These are phyloP conservation scores for Epistrophe grossulariae DNA, from an alignment of 2,888 invertebrate species.

Conservation along the genomic window DNA sequence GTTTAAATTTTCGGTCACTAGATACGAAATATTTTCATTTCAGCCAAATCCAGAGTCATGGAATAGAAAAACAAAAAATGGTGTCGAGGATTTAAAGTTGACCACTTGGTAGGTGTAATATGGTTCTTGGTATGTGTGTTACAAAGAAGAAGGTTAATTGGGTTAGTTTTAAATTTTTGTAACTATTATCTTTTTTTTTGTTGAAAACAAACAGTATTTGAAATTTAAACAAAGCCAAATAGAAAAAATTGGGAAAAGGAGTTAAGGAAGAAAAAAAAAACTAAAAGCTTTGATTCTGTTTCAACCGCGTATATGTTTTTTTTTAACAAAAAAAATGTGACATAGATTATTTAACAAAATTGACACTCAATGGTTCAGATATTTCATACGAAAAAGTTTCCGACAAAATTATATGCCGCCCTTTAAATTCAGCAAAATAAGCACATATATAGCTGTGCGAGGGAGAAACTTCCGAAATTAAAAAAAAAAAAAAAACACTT, in stretches of 20 bases:
- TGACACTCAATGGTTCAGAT: background rate
- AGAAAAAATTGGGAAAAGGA: background rate
- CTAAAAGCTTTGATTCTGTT: background rate
- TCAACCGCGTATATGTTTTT: no score
- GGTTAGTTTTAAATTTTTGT: slow-evolving; percentile 42
- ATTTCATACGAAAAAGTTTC: background rate
- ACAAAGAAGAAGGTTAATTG: slow-evolving; percentile 44
- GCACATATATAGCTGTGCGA: background rate
- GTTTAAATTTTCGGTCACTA: slow-evolving; percentile 38
- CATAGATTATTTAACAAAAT: background rate
- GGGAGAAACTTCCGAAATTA: background rate
- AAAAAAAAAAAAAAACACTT: slow-evolving; percentile 13
- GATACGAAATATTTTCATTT: slow-evolving; percentile 56
- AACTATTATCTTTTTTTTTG: background rate
- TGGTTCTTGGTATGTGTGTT: background rate
- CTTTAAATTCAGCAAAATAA: background rate
- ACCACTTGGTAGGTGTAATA: background rate
- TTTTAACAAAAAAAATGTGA: background rate
- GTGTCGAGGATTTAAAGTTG: background rate
- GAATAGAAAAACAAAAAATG: slow-evolving; percentile 6
- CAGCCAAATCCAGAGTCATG: background rate
- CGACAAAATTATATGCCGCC: background rate
- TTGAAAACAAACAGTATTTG: background rate
- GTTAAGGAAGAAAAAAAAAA: no score
- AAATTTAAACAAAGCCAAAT: background rate